Percentiles rank a stretch among this genome's conserved stretches.
Conservation (phyloP, 2,888 invertebrate genomes). For the Pandemis heparana region DNA sequence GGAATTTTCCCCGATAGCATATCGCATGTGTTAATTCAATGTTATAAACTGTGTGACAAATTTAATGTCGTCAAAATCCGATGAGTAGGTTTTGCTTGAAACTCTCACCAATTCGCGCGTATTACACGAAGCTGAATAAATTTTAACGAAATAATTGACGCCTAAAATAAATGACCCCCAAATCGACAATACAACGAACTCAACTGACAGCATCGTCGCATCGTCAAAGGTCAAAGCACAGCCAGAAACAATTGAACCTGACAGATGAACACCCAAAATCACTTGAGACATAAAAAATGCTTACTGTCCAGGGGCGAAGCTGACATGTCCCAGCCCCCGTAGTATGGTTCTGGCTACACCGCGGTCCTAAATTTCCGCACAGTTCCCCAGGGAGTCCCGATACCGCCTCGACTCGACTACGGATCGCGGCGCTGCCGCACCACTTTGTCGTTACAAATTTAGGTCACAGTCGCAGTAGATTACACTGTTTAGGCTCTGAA, state of each 20-base stretch:
- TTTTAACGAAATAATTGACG: no score
- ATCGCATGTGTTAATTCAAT: no score
- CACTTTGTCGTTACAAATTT: constrained; percentile 67
- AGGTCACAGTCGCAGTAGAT: constrained; percentile 63
- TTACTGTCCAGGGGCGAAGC: constrained; percentile 25
- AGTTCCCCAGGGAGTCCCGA: constrained; percentile 68
- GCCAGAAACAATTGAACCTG: constrained; percentile 12
- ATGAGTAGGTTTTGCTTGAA: no score
- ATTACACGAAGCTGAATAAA: no score
- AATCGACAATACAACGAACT: no score
- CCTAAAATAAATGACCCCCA: no score
- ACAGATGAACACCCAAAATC: constrained; percentile 16
- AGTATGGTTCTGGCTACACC: constrained; percentile 55
- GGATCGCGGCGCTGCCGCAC: constrained; percentile 53
- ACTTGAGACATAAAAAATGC: constrained; percentile 15
- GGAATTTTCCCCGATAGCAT: no score
- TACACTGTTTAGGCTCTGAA: constrained; percentile 28
- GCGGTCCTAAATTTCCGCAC: constrained; percentile 64
- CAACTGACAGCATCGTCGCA: neutral
- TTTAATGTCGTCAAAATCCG: no score
- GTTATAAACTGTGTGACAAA: no score
- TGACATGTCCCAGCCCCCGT: constrained; percentile 32
- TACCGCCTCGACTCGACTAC: constrained; percentile 57
- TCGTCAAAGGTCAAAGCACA: constrained; percentile 1
- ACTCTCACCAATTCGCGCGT: no score